Conservation (phyloP, 2,888 invertebrate genomes). For the Epinotia bilunana region DNA sequence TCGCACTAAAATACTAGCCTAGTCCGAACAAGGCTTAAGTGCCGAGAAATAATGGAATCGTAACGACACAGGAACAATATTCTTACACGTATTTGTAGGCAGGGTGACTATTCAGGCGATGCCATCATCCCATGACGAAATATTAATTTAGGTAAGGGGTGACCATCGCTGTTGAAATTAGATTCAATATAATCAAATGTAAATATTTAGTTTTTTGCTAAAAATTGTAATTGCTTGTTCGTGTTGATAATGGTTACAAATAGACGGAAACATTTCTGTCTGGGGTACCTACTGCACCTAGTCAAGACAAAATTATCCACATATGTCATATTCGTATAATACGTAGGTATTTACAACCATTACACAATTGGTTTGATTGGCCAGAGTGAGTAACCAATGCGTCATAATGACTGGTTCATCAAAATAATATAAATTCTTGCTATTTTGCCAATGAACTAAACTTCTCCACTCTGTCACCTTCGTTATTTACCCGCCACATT, state of each 20-base stretch:
- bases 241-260: neutral
- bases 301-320: neutral
- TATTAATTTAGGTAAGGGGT: neutral
- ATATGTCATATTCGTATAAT: neutral
- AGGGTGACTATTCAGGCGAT: too few relatives aligned
- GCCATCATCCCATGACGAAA: neutral
- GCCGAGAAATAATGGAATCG: too few relatives aligned
- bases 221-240: neutral
- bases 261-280: neutral
- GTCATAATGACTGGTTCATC: conserved; percentile 24
- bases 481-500: conserved; percentile 41
- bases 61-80: too few relatives aligned
- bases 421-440: conserved; percentile 30
- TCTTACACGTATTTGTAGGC: too few relatives aligned
- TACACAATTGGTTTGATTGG: conserved; percentile 1
- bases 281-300: too few relatives aligned
- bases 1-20: too few relatives aligned
- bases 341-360: neutral
- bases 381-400: conserved; percentile 6
- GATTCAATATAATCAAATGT: neutral
- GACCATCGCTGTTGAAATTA: neutral
- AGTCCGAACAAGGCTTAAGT: too few relatives aligned
- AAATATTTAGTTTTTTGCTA: neutral
- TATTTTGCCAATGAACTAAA: conserved; percentile 2
- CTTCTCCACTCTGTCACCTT: conserved; percentile 46